Conservation (phyloP, 2,888 invertebrate species). For the Lasioglossum pauxillum region DNA sequence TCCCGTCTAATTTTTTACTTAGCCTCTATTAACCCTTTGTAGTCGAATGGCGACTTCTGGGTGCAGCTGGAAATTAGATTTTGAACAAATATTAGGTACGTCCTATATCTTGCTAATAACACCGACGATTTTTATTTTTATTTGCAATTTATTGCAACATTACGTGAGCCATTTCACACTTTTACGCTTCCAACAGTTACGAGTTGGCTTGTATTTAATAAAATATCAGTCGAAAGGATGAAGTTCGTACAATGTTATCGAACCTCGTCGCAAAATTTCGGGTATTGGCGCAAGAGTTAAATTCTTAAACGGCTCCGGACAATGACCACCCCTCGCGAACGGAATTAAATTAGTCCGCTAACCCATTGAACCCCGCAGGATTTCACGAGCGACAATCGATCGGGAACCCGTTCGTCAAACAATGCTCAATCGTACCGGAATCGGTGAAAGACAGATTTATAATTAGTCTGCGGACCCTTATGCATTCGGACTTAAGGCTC, state of each 20-base stretch:
- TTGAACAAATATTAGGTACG: too few relatives aligned
- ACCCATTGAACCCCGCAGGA: constrained; percentile 26
- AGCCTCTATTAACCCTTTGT: constrained; percentile 34
- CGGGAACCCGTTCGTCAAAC: neutral
- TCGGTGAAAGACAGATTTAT: neutral
- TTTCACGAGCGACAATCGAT: constrained; percentile 45
- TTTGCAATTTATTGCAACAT: too few relatives aligned
- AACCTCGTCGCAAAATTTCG: neutral
- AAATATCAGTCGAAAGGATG: too few relatives aligned
- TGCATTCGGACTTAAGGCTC: too few relatives aligned
- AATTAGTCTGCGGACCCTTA: neutral
- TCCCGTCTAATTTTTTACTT: constrained; percentile 39
- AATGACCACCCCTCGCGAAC: constrained; percentile 17
- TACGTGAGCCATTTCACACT: too few relatives aligned
- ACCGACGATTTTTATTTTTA: too few relatives aligned
- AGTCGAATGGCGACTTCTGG: neutral
- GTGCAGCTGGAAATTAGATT: neutral
- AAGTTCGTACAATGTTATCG: neutral
- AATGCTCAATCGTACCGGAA: neutral
- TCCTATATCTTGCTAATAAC: too few relatives aligned
- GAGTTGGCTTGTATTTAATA: too few relatives aligned
- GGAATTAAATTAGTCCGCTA: constrained; percentile 16
- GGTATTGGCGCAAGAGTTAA: constrained; percentile 42
- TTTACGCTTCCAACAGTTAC: too few relatives aligned
- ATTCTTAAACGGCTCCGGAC: constrained; percentile 58